Evolutionary conservation across 2,888 invertebrate genomes (phyloP).

Genomic region (Andricus quercusramuli): DNA sequence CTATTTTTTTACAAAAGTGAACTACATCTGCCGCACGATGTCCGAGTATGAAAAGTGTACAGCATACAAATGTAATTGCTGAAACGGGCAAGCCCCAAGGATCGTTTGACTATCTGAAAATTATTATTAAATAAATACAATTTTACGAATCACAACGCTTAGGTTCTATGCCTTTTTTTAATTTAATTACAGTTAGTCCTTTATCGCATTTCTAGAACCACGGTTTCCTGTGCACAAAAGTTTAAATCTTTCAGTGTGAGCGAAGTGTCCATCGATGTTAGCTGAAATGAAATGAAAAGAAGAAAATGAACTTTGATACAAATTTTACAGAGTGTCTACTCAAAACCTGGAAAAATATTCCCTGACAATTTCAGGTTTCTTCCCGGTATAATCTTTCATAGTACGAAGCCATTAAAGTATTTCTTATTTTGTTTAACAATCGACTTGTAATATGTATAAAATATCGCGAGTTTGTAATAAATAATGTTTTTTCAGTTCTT

Average conservation of each 20-base stretch:
- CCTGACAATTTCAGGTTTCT: no score
- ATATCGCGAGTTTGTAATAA: no score
- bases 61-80: conserved; percentile 68
- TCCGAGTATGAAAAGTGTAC: conserved; percentile 66
- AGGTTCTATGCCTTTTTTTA: conserved; percentile 64
- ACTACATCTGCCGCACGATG: conserved; percentile 67
- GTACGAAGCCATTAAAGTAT: no score
- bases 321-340: conserved; percentile 30
- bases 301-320: conserved; percentile 9
- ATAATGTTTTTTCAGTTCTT: no score
- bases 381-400: no score
- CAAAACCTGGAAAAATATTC: no score
- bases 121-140: conserved; percentile 75
- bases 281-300: conserved; percentile 80
- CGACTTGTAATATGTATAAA: no score
- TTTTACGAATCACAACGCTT: conserved; percentile 73
- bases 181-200: conserved; percentile 66
- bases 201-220: conserved; percentile 96
- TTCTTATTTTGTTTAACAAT: no score
- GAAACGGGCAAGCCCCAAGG: conserved; percentile 61
- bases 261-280: conserved; percentile 87
- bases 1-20: conserved; percentile 66
- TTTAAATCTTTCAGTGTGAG: conserved; percentile 90
- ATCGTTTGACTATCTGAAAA: conserved; percentile 68
- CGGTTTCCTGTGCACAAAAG: conserved; percentile 95